Evolutionary conservation across 2,797 vertebrate genomes (phyloP).

Genomic region (Poeciliopsis presidionis): DNA sequence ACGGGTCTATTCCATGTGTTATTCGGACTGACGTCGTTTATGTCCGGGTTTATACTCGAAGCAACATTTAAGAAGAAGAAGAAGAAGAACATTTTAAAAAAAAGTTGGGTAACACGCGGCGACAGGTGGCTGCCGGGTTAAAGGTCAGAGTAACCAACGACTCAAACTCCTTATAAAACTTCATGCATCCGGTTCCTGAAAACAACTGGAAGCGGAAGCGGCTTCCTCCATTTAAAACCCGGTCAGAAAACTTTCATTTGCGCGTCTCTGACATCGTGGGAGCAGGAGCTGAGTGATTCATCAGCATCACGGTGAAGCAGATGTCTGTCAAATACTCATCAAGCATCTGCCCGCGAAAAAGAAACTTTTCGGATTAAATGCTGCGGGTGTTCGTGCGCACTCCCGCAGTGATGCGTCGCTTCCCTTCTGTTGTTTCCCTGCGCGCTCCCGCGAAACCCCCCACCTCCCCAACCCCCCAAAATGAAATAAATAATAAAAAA

Average conservation of each 20-base stretch:
- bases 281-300: background rate
- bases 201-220: background rate
- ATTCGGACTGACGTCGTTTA: conserved; percentile 53
- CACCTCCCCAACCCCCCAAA: too few relatives aligned
- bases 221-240: background rate
- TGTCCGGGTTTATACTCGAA: conserved; percentile 53
- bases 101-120: conserved; percentile 61
- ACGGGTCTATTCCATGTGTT: background rate
- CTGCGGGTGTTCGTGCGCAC: conserved; percentile 27
- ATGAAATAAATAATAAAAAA: background rate
- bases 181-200: conserved; percentile 11
- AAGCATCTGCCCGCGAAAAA: background rate
- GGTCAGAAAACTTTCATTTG: background rate
- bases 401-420: conserved; percentile 19
- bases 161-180: conserved; percentile 60
- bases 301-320: background rate
- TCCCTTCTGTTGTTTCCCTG: conserved; percentile 19
- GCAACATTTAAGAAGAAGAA: conserved; percentile 2
- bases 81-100: background rate
- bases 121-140: conserved; percentile 75
- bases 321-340: background rate
- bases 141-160: conserved; percentile 70
- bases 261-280: background rate
- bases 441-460: conserved; percentile 23
- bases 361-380: background rate